A percentile compares a stretch with the other conserved stretches of the same genome.
These are phyloP conservation scores for Tachina lurida DNA, from an alignment of 2,888 invertebrate species.

Conservation along the genomic window DNA sequence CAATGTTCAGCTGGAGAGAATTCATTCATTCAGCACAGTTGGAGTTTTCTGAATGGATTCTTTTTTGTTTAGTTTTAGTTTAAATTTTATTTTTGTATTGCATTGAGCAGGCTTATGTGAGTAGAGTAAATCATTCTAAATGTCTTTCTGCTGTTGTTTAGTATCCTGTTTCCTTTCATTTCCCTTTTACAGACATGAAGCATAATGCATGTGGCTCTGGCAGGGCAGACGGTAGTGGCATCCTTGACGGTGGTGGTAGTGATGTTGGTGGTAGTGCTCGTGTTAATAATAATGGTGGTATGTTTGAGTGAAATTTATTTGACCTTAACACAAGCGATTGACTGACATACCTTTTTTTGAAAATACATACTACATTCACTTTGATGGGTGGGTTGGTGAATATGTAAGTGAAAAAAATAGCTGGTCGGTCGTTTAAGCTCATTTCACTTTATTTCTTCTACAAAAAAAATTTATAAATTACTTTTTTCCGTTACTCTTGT, in stretches of 20 bases:
- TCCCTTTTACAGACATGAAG: conserved; percentile 28
- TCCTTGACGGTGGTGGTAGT: not conserved
- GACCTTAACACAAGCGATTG: conserved; percentile 25
- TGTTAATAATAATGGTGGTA: conserved; percentile 15
- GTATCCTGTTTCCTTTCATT: conserved; percentile 67
- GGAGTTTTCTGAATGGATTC: conserved; percentile 61
- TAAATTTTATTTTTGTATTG: conserved; percentile 12
- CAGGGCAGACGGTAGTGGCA: conserved; percentile 2
- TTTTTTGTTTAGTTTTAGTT: not conserved
- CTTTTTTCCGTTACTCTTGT: conserved; percentile 28
- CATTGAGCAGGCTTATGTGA: conserved; percentile 43
- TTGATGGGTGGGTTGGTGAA: conserved; percentile 31
- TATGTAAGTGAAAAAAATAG: not conserved
- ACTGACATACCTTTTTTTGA: conserved; percentile 8
- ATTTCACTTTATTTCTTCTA: conserved; percentile 1
- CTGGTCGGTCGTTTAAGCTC: conserved; percentile 32
- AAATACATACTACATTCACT: not conserved
- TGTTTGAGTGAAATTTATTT: conserved; percentile 54
- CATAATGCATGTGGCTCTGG: conserved; percentile 3
- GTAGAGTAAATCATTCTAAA: conserved; percentile 70
- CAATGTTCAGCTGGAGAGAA: conserved; percentile 18
- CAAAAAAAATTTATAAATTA: conserved; percentile 20
- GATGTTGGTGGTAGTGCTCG: conserved; percentile 1
- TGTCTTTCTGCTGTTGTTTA: conserved; percentile 64
- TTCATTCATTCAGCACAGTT: conserved; percentile 48